A percentile compares a stretch with the other conserved stretches of the same genome.
These are phyloP conservation scores for Conopomorpha cramerella DNA, from an alignment of 1,140 invertebrate genomes.

Conservation along the genomic window DNA sequence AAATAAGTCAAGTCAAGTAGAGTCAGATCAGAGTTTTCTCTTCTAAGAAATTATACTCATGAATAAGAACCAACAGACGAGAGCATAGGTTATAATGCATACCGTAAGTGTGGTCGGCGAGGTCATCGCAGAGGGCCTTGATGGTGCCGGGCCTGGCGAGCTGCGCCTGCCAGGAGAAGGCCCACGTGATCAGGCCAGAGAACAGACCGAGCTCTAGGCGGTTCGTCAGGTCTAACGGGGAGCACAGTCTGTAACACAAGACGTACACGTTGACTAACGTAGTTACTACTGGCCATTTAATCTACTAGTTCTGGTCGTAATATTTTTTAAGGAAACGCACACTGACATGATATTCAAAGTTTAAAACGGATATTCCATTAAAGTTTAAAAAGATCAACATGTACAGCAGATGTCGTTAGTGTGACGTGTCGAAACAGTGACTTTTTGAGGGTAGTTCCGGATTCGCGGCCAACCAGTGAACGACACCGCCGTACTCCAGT, in stretches of 20 bases:
- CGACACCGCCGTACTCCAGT: no score
- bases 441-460: no score
- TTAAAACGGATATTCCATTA: neutral
- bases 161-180: constrained; percentile 38
- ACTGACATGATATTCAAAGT: neutral
- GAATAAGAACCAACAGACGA: no score
- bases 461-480: no score
- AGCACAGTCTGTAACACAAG: constrained; percentile 25
- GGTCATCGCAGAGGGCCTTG: constrained; percentile 25
- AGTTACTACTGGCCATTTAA: neutral
- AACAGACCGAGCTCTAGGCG: constrained; percentile 35
- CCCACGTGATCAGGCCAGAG: constrained; percentile 40
- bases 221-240: constrained; percentile 24
- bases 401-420: no score
- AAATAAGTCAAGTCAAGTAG: no score
- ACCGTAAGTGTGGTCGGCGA: constrained; percentile 24
- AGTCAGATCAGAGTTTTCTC: no score
- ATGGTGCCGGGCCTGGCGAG: constrained; percentile 24
- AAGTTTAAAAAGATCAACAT: no score
- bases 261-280: constrained; percentile 12
- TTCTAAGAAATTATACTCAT: no score
- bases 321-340: no score
- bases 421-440: no score
- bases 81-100: constrained; percentile 1
- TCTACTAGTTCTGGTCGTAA: no score